Conservation (phyloP, 2,113 vertebrate genomes). For the Cinclus cinclus region DNA sequence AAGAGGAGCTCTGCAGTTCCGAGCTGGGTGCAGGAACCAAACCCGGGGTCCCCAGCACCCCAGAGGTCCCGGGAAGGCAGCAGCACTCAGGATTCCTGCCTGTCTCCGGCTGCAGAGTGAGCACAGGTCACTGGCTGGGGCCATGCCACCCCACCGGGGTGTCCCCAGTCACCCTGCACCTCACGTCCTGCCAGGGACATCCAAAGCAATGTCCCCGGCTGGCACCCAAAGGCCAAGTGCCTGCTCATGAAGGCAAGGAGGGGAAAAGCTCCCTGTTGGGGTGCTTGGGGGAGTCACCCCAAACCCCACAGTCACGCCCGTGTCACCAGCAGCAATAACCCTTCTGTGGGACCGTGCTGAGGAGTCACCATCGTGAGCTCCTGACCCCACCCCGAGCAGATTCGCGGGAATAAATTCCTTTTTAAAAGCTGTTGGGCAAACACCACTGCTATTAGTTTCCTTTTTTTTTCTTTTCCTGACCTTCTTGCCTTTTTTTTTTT, state of each 20-base stretch:
- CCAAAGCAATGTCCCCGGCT: not conserved
- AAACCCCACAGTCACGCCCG: accelerated
- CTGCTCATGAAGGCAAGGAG: not conserved
- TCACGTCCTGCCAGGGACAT: not conserved
- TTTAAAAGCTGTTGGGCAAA: not conserved
- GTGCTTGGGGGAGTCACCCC: not conserved
- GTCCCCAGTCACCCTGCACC: not conserved
- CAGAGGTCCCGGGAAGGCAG: not conserved
- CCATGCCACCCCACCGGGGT: accelerated
- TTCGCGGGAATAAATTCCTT: not conserved
- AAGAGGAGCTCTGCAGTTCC: not conserved
- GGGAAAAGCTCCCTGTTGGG: not conserved
- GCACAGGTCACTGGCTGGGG: not conserved
- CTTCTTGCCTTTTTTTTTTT: not conserved
- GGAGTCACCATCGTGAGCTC: accelerated
- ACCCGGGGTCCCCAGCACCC: too few relatives aligned
- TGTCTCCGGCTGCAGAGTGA: not conserved
- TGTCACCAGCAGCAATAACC: not conserved
- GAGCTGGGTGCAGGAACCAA: not conserved
- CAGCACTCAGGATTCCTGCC: not conserved
- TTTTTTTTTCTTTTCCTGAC: not conserved
- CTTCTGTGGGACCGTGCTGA: accelerated
- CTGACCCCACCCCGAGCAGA: accelerated
- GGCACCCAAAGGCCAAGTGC: not conserved
- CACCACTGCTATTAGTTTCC: not conserved